A percentile compares a stretch with the other conserved stretches of the same genome.
These are phyloP conservation scores for Drosophila mauritiana DNA, from an alignment of 1,140 invertebrate genomes.

Conservation along the genomic window DNA sequence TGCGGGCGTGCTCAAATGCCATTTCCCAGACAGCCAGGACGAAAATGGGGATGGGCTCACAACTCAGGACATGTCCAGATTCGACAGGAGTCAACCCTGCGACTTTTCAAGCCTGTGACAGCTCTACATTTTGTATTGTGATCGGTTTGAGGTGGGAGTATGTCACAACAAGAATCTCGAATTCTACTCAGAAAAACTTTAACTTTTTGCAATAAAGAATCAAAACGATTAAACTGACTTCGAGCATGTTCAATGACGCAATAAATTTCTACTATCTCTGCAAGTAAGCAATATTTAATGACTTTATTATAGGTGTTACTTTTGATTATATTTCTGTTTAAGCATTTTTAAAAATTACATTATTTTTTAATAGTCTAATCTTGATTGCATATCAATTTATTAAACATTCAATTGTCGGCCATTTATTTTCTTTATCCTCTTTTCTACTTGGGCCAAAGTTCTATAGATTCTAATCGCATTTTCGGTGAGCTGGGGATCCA, in stretches of 20 bases:
- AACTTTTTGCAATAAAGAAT: no score
- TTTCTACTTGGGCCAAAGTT: conserved; percentile 15
- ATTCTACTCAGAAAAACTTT: not conserved
- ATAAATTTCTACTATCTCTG: no score
- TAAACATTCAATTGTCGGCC: conserved; percentile 14
- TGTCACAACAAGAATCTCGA: not conserved
- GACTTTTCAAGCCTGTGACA: conserved; percentile 10
- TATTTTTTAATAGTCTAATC: no score
- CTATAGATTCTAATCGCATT: conserved; percentile 49
- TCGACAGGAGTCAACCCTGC: conserved; percentile 3
- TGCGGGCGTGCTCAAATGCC: conserved; percentile 49
- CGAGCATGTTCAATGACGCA: no score
- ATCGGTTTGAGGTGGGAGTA: not conserved
- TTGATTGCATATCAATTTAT: not conserved
- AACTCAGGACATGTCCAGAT: conserved; percentile 6
- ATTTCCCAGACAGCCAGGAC: conserved; percentile 10
- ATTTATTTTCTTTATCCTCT: conserved; percentile 15
- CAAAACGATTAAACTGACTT: not conserved
- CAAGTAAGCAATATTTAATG: no score
- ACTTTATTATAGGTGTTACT: no score
- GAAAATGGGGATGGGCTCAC: conserved; percentile 1
- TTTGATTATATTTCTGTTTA: no score
- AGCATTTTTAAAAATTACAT: no score
- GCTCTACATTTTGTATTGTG: conserved; percentile 12
- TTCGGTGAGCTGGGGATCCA: conserved; percentile 26